Base-by-base conservation (phyloP, 2,113 vertebrate species). In the Amphiprion ocellaris region DNA sequence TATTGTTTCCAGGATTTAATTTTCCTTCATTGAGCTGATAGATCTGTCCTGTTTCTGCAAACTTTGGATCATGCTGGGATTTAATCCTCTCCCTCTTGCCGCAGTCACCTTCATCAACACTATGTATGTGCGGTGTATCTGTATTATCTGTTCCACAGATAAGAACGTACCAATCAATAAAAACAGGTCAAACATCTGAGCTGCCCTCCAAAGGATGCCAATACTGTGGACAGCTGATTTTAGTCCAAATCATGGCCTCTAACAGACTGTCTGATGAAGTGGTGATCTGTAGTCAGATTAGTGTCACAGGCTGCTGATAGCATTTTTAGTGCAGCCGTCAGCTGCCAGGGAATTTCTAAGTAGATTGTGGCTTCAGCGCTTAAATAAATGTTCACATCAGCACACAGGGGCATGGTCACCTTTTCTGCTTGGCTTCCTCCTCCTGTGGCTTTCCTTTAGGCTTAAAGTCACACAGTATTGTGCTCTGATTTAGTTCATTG, bases 391-490 rank as follows among this genome's bases (percentile, higher is more conserved):
- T 59, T 74, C 23, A 49, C 24, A 28, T 85, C 77, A 84, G 79
- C 86, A 79, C 37, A 69, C 26, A 10, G 37, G 26, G 65, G 16
- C 58, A 21, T 21, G 26, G 60, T 77, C 82, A 77, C 69, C 78
- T 79, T 54, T 62, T 21, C n/a, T 50, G 44, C 47, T 54, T 37
- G 26, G 75, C 19, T 62, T 44, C 37, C 39, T 49, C 69, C 69
- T 58, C 59, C 61, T 47, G 52, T 26, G 17, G 30, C 77, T 79
- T 72, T 68, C 4, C 28, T 78, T 69, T 14, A 69, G 2, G 5
- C 44, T 84, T 62, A 89, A 85, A 84, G 82, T 82, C 82, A 70
- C 53, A 23, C 72, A 37, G 50, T 8, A 17, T 14, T 49, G 15
- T 58, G 16, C 69, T 69, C 33, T 26, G 41, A 81, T 73, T 64